phyloP scores from a whole-genome alignment of 2,113 vertebrate genomes.

The Patagioenas fasciata region DNA sequence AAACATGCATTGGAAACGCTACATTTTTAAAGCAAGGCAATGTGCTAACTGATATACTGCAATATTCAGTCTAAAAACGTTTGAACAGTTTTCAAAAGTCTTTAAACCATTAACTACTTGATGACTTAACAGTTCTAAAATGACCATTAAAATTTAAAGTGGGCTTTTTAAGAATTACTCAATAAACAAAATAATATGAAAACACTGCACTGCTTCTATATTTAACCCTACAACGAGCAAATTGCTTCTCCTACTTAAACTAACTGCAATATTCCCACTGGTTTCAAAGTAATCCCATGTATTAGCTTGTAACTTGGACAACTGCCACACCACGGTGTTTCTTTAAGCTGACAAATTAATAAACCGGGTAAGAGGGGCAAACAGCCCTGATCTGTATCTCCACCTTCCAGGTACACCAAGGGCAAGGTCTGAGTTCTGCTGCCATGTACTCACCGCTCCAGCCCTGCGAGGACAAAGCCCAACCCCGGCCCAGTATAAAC shows the following conservation, averaged over 20 bases:
- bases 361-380: background rate
- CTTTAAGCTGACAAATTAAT: constrained; percentile 40
- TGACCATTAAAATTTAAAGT: constrained; percentile 28
- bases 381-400: background rate
- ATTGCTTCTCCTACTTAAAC: background rate
- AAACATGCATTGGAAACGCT: background rate
- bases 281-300: constrained; percentile 37
- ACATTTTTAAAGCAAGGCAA: constrained; percentile 15
- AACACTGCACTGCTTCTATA: background rate
- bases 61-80: constrained; percentile 16
- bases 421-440: background rate
- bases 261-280: background rate
- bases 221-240: constrained; percentile 16
- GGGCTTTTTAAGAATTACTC: background rate
- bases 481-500: background rate
- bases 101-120: constrained; percentile 13
- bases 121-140: constrained; percentile 13
- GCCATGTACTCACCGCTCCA: background rate
- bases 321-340: background rate
- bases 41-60: background rate
- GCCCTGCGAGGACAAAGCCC: background rate
- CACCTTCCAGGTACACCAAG: background rate
- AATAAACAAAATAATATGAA: constrained; percentile 10
- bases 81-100: background rate
- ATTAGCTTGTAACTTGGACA: constrained; percentile 7